These are phyloP conservation scores for Synaphobranchus kaupii DNA, from an alignment of 2,797 vertebrate species.

Conservation along the genomic window DNA sequence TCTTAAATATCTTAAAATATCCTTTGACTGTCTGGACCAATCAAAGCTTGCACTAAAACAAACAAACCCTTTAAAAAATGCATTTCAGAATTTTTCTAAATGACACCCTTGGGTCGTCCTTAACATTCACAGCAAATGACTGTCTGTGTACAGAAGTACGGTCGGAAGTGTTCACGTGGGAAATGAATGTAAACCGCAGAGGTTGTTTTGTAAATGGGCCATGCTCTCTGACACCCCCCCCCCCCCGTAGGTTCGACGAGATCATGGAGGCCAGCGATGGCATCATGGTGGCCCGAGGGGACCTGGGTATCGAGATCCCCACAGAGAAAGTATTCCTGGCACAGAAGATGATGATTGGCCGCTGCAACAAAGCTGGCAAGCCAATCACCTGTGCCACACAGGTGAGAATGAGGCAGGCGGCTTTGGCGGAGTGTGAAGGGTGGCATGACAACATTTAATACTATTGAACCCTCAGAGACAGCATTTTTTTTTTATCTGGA, in stretches of 20 bases:
- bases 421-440: neutral
- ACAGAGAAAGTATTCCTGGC: slow-evolving; percentile 97
- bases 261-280: slow-evolving; percentile 96
- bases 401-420: slow-evolving; percentile 63
- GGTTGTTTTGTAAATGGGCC: neutral
- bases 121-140: neutral
- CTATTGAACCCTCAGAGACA: too few relatives aligned
- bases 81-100: neutral
- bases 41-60: too few relatives aligned
- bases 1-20: too few relatives aligned
- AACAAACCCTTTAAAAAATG: too few relatives aligned
- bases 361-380: slow-evolving; percentile 92
- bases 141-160: neutral
- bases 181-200: too few relatives aligned
- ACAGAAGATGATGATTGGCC: slow-evolving; percentile 99
- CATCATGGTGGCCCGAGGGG: slow-evolving; percentile 98
- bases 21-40: too few relatives aligned
- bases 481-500: too few relatives aligned
- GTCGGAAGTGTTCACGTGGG: neutral
- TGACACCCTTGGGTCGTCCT: neutral
- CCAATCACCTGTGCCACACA: slow-evolving; percentile 96
- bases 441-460: too few relatives aligned
- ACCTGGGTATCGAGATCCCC: slow-evolving; percentile 96
- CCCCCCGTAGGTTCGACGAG: slow-evolving; percentile 87
- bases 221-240: neutral